Evolutionary conservation across 1,140 invertebrate genomes (phyloP).

Genomic region (Caerostris darwini): DNA sequence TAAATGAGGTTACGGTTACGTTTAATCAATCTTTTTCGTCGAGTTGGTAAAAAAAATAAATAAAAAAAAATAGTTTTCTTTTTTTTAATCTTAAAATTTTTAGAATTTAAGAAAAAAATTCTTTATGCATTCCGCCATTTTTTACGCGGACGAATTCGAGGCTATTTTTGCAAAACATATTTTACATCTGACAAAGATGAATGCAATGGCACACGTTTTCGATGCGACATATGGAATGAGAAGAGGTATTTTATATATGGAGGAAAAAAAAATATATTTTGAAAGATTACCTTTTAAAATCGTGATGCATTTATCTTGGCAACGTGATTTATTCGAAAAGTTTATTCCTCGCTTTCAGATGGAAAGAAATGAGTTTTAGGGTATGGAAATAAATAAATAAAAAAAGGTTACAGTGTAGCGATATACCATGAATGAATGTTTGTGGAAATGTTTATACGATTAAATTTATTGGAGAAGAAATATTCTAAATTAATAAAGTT

Average conservation of each 20-base stretch:
- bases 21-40: conserved; percentile 32
- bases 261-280: conserved; percentile 38
- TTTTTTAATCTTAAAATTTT: conserved; percentile 4
- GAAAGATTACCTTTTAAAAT: conserved; percentile 69
- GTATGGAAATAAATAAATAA: background rate
- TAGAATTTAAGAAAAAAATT: background rate
- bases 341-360: conserved; percentile 17
- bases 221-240: background rate
- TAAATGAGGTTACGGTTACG: background rate
- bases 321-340: conserved; percentile 72
- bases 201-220: conserved; percentile 31
- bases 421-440: background rate
- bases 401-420: background rate
- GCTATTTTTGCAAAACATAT: conserved; percentile 71
- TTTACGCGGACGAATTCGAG: background rate
- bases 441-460: background rate
- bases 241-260: conserved; percentile 1
- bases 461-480: background rate
- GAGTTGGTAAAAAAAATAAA: background rate
- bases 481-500: conserved; percentile 21
- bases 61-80: too few relatives aligned
- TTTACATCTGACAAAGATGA: conserved; percentile 74
- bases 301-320: conserved; percentile 56
- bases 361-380: background rate
- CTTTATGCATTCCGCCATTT: background rate